Percentiles rank a stretch among this genome's conserved stretches.
Conservation (phyloP, 2,113 vertebrate genomes). For the Scatophagus argus region DNA sequence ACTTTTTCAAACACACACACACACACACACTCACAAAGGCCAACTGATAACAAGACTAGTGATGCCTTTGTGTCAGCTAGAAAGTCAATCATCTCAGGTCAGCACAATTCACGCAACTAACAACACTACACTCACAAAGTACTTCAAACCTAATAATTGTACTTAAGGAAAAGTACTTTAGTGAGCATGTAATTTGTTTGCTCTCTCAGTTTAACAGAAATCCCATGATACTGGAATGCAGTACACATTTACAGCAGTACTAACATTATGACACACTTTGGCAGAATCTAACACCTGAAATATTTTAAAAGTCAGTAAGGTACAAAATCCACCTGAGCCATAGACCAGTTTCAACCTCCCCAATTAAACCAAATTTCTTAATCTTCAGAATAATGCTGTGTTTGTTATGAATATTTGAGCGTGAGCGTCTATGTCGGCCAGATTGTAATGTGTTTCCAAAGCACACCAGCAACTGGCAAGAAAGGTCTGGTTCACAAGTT, state of each 20-base stretch:
- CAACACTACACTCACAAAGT: slow-evolving; percentile 18
- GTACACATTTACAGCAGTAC: slow-evolving; percentile 9
- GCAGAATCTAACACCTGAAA: slow-evolving; percentile 13
- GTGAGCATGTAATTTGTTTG: slow-evolving; percentile 20
- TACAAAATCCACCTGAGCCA: slow-evolving; percentile 42
- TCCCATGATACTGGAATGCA: background rate
- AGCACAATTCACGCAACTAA: slow-evolving; percentile 45
- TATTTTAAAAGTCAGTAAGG: slow-evolving; percentile 8
- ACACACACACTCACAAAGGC: slow-evolving; percentile 9
- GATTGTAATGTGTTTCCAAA: slow-evolving; percentile 52
- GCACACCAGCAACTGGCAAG: slow-evolving; percentile 48
- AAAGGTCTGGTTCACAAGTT: slow-evolving; percentile 63
- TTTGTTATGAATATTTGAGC: slow-evolving; percentile 49
- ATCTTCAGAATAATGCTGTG: slow-evolving; percentile 39
- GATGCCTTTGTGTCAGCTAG: slow-evolving; percentile 30
- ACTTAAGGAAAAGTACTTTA: slow-evolving; percentile 37
- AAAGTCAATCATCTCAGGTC: slow-evolving; percentile 74
- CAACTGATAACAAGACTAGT: slow-evolving; percentile 23
- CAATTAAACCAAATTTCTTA: slow-evolving; percentile 33
- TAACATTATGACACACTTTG: slow-evolving; percentile 6
- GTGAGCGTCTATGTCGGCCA: slow-evolving; percentile 57
- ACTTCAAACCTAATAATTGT: slow-evolving; percentile 37
- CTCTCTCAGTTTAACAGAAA: slow-evolving; percentile 25
- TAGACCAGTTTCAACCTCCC: slow-evolving; percentile 38
- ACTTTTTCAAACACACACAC: slow-evolving; percentile 17